Base-by-base conservation (phyloP, 2,113 vertebrate species). In the Hemiscyllium ocellatum region DNA sequence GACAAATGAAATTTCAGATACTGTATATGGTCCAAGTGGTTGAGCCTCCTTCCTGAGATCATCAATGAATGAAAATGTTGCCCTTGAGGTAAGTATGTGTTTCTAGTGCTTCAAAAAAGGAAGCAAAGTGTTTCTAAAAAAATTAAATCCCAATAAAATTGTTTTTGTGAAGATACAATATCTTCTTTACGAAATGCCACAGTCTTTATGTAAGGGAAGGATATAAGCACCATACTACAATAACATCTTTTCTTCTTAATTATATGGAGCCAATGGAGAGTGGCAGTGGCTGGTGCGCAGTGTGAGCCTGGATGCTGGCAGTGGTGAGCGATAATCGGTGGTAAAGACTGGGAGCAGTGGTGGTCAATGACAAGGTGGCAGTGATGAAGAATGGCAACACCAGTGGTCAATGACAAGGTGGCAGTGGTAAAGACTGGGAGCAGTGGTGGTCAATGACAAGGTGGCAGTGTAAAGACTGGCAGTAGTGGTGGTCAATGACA, bases 121-220 rank as follows among this genome's bases (percentile, higher is more conserved):
- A 93, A 93, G 33, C 68, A 76, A 95, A 95, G 47, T 72, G 94
- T 95, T 72, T 76, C 42, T 33, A 72, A 95, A 95, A 95, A 47
- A 95, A 76, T 95, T 26, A 42, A 90, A 33, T 56, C 56, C 86
- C 52, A 56, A 26, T 0, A 89, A 89, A 50, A 52, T 8, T 95
- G 42, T 70, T 69, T 95, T 61, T 72, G 33, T 66, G 89, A 93
- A 93, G 66, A 19, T 70, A 0, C 72, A 69, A 95, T 70, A 52
- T 68, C 61, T 50, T 24, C 10, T 95, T 95, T 47, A 72, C 76
- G 24, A 70, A 76, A 33, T 42, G 50, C 42, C 13, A 12, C 37
- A 52, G 42, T 47, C 37, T 52, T 95, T 26, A 52, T 52, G 3
- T 47, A 69, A 72, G 42, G 70, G 68, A 76, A 76, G 69, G 29